These are phyloP conservation scores for Drosophila ezoana DNA, from an alignment of 2,888 invertebrate genomes.

Conservation along the genomic window DNA sequence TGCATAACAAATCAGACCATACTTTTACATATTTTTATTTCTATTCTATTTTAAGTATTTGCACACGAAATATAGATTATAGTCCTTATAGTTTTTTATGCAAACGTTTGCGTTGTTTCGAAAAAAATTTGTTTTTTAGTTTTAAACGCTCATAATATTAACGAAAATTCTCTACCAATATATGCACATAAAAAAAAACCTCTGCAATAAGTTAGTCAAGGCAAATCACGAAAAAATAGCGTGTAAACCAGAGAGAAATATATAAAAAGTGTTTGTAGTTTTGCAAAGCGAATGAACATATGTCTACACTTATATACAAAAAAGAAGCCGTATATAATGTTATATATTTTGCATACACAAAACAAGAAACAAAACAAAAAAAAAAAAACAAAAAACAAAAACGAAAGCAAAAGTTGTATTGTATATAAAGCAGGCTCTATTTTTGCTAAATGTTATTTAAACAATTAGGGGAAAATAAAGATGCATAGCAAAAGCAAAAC, in stretches of 20 bases:
- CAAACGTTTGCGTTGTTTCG: constrained; percentile 73
- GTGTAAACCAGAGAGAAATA: constrained; percentile 38
- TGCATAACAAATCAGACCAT: constrained; percentile 49
- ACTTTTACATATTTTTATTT: constrained; percentile 60
- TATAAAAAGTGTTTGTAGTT: constrained; percentile 59
- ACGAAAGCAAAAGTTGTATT: constrained; percentile 70
- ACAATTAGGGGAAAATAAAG: constrained; percentile 75
- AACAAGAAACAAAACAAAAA: constrained; percentile 30
- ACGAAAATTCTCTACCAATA: constrained; percentile 60
- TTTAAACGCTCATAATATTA: constrained; percentile 65
- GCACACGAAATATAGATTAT: constrained; percentile 56
- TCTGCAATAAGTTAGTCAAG: constrained; percentile 79
- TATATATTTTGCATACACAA: constrained; percentile 72
- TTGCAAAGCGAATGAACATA: constrained; percentile 49
- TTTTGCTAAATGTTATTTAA: constrained; percentile 82
- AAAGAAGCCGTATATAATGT: constrained; percentile 55
- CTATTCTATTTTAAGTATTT: constrained; percentile 53
- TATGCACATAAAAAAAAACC: constrained; percentile 67
- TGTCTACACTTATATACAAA: constrained; percentile 56
- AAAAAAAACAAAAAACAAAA: constrained; percentile 28
- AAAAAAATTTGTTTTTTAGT: constrained; percentile 77
- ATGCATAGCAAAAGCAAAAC: constrained; percentile 68
- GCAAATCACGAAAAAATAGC: constrained; percentile 48
- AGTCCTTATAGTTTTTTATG: constrained; percentile 61
- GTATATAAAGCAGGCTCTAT: constrained; percentile 78